Evolutionary conservation across 2,888 invertebrate species (phyloP), one percentile per base, ranked within the genome.

Genomic region (Mystacides longicornis): DNA sequence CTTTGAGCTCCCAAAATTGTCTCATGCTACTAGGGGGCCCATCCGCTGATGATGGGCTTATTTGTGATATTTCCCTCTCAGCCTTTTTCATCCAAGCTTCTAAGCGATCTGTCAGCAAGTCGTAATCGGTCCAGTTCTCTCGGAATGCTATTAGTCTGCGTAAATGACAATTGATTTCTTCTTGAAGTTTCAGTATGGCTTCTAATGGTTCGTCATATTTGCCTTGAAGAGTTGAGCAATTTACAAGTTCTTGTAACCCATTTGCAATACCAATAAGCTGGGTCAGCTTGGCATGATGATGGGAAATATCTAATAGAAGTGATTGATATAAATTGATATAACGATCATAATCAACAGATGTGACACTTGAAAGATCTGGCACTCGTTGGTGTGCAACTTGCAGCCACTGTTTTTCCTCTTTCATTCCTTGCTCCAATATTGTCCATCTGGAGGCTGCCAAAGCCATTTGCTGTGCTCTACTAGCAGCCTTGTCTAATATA

Each of bases 1-100:
- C 92, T 69, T 90, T 91, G 47, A 92, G 70, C 71, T 92, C 92
- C 91, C 92, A 92, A 73, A 91, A 92, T 64, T 88, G 83, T 63
- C 89, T 81, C 70, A 90, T 83, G 64, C 88, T 87, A 52, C 85
- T 84, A 1, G 82, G 80, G 51, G 81, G 81, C 16, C 81, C 78
- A 59, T 83, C 83, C 11, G 81, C 75, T 1, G 84, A 82, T 55
- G 80, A 73, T 54, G 80, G 75, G 16, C 16, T 37, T 33, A 91
- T 81, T 22, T 79, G 73, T 57, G 79, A 78, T 48, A 91, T 70
- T 67, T 88, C 86, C 52, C 80, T 78, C 64, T 88, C 88, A 0
- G 89, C 87, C 52, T 80, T 80, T 59, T 81, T 82, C 68, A 92
- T 80, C 85, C 91, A 92, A 45, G 77, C 75, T 67, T 89, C 89